Percentiles rank a stretch among this genome's conserved stretches.
Evolutionary conservation across 2,888 invertebrate genomes (phyloP).

Genomic region (Petrolisthes manimaculis): DNA sequence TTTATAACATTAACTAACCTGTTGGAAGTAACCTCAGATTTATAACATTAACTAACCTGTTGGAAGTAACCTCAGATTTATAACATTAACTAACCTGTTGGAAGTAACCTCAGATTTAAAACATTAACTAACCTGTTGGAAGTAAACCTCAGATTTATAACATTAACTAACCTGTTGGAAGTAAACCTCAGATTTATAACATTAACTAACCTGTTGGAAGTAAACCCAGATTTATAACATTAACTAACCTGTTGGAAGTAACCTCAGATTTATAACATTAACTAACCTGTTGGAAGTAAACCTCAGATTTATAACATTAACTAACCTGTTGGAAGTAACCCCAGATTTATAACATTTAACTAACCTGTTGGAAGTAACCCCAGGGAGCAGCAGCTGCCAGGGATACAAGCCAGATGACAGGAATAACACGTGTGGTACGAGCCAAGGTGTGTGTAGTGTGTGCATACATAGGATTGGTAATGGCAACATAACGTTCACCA

Average conservation of each 20-base stretch:
- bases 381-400: conserved; percentile 50
- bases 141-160: neutral
- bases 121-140: too few species aligned
- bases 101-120: conserved; percentile 35
- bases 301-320: neutral
- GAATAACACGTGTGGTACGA: conserved; percentile 48
- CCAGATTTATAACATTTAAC: neutral
- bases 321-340: conserved; percentile 54
- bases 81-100: conserved; percentile 36
- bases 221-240: neutral
- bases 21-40: conserved; percentile 49
- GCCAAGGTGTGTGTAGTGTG: conserved; percentile 53
- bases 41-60: too few species aligned
- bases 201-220: too few species aligned
- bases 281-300: neutral
- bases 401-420: conserved; percentile 54
- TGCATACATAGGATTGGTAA: conserved; percentile 55
- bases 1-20: too few species aligned
- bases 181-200: conserved; percentile 26
- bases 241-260: conserved; percentile 49
- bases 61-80: conserved; percentile 44
- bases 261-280: conserved; percentile 3
- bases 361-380: conserved; percentile 38
- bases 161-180: conserved; percentile 46
- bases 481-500: conserved; percentile 58